These are phyloP conservation scores for Augochlorella aurata DNA, from an alignment of 2,888 invertebrate genomes.

Conservation along the genomic window DNA sequence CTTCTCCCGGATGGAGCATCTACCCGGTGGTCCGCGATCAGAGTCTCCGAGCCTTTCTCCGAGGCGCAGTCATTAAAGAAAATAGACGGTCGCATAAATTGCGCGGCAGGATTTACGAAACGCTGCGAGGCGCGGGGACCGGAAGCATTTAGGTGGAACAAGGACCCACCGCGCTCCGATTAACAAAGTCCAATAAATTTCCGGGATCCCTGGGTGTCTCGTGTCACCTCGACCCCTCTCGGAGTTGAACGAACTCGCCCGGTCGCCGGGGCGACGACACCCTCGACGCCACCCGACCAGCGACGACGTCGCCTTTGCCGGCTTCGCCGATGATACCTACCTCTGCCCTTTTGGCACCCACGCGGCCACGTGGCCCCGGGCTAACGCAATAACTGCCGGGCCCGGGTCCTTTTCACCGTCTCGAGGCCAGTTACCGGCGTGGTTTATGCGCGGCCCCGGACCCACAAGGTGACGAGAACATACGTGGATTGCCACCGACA, in stretches of 20 bases:
- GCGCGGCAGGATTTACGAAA: conserved; percentile 10
- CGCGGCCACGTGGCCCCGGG: conserved; percentile 47
- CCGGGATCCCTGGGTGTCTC: neutral
- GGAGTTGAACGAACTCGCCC: conserved; percentile 69
- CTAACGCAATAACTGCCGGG: conserved; percentile 44
- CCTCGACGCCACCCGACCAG: conserved; percentile 11
- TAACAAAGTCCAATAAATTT: conserved; percentile 33
- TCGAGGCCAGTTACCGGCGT: conserved; percentile 55
- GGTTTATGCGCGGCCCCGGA: conserved; percentile 54
- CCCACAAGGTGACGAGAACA: conserved; percentile 56
- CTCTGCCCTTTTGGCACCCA: conserved; percentile 53
- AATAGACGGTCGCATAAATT: conserved; percentile 8
- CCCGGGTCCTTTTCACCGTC: conserved; percentile 31
- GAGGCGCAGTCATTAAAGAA: neutral
- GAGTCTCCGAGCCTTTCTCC: no score
- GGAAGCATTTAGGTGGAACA: conserved; percentile 14
- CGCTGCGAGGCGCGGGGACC: neutral
- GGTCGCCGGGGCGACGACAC: conserved; percentile 10
- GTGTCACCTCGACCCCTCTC: neutral
- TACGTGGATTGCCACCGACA: conserved; percentile 52
- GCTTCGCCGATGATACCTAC: conserved; percentile 38
- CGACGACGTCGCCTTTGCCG: no score
- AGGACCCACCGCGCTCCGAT: neutral
- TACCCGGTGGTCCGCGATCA: no score
- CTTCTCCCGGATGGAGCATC: no score